phyloP scores from a whole-genome alignment of 2,888 invertebrate genomes.

The Thumatha senex region DNA sequence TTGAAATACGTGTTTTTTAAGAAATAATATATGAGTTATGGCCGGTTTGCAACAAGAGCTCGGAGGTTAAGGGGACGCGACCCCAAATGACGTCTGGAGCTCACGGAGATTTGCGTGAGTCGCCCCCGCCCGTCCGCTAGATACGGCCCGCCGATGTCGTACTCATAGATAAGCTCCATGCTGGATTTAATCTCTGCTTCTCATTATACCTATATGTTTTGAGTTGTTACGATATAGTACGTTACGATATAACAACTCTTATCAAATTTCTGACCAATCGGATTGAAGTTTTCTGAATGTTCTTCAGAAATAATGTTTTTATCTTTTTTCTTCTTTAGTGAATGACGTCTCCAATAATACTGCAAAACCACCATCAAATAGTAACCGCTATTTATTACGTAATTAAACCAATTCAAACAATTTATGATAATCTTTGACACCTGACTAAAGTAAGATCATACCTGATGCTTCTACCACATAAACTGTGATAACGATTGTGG shows the following conservation, averaged over 20 bases:
- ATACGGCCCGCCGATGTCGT: conserved; percentile 47
- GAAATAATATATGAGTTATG: conserved; percentile 48
- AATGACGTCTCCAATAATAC: too few species aligned
- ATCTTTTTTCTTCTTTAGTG: too few species aligned
- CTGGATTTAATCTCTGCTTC: conserved; percentile 36
- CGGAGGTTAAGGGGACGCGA: conserved; percentile 64
- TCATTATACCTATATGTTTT: not conserved
- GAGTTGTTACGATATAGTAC: not conserved
- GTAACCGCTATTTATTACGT: too few species aligned
- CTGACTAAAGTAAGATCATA: too few species aligned
- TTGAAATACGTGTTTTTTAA: conserved; percentile 35
- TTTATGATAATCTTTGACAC: too few species aligned
- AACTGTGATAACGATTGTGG: too few species aligned
- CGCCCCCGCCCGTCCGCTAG: conserved; percentile 49
- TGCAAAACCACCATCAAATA: too few species aligned
- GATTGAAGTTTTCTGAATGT: not conserved
- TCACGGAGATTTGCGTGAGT: conserved; percentile 37
- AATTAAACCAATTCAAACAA: too few species aligned
- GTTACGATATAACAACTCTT: too few species aligned
- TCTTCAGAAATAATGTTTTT: not conserved
- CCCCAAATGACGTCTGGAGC: conserved; percentile 54
- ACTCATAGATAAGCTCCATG: conserved; percentile 48
- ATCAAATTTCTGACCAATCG: not conserved
- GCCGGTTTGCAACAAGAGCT: conserved; percentile 54
- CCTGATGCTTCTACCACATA: too few species aligned